Percentiles rank a stretch among this genome's conserved stretches.
These are phyloP conservation scores for Nymphalis urticae DNA, from an alignment of 2,888 invertebrate genomes.

Conservation along the genomic window DNA sequence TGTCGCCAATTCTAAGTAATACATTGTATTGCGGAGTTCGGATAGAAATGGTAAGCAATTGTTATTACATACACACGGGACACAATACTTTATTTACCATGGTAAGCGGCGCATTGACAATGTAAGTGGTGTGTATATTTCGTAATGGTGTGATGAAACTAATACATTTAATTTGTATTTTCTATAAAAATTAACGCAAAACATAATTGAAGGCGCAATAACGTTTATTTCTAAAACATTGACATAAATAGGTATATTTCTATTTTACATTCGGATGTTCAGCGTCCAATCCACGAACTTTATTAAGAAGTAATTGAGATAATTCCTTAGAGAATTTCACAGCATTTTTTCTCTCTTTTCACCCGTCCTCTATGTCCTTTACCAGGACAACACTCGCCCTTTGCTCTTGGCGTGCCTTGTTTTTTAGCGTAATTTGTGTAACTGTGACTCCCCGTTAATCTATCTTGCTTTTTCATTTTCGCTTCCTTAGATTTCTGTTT, in stretches of 20 bases:
- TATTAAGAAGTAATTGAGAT: not conserved
- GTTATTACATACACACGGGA: no score
- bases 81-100: no score
- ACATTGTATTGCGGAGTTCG: no score
- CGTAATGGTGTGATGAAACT: no score
- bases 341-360: slow-evolving; percentile 44
- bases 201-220: not conserved
- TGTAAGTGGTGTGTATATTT: no score
- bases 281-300: not conserved
- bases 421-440: slow-evolving; percentile 53
- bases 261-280: not conserved
- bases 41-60: no score
- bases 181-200: no score
- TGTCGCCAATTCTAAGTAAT: no score
- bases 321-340: slow-evolving; percentile 43
- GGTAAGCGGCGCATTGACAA: no score
- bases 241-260: not conserved
- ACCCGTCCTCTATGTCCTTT: slow-evolving; percentile 67
- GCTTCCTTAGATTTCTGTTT: slow-evolving; percentile 59
- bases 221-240: not conserved
- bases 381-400: slow-evolving; percentile 60
- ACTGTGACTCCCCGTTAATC: slow-evolving; percentile 52
- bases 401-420: slow-evolving; percentile 47
- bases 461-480: slow-evolving; percentile 57
- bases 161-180: no score